These are phyloP conservation scores for Watsonalla cultraria DNA, from an alignment of 2,888 invertebrate genomes.

Conservation along the genomic window DNA sequence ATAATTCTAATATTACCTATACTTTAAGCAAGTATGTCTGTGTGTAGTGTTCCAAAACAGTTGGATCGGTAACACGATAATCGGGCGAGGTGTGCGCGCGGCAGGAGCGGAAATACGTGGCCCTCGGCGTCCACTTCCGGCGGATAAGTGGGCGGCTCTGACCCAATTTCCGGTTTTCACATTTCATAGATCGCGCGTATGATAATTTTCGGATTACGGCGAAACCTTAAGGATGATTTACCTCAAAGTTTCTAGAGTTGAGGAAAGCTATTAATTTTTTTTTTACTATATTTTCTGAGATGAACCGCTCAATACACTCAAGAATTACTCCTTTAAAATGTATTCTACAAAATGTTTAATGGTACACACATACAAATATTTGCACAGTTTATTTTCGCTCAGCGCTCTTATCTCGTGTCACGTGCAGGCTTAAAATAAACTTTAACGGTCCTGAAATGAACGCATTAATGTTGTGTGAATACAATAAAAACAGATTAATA, in stretches of 20 bases:
- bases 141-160: conserved; percentile 60
- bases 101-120: conserved; percentile 67
- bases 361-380: no score
- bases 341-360: no score
- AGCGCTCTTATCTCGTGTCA: no score
- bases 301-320: no score
- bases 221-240: conserved; percentile 1
- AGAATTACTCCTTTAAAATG: no score
- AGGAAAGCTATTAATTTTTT: no score
- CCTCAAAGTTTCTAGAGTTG: no score
- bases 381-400: no score
- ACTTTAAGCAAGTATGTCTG: background rate
- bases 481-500: background rate
- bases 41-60: conserved; percentile 2
- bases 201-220: conserved; percentile 36
- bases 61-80: conserved; percentile 21
- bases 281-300: background rate
- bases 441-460: no score
- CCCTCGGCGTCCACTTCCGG: conserved; percentile 65
- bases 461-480: no score
- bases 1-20: background rate
- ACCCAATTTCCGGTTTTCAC: conserved; percentile 72
- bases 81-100: conserved; percentile 54
- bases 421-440: no score
- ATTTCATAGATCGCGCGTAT: conserved; percentile 57